Evolutionary conservation across 2,797 vertebrate species (phyloP).

Genomic region (Cetoscarus ocellatus): DNA sequence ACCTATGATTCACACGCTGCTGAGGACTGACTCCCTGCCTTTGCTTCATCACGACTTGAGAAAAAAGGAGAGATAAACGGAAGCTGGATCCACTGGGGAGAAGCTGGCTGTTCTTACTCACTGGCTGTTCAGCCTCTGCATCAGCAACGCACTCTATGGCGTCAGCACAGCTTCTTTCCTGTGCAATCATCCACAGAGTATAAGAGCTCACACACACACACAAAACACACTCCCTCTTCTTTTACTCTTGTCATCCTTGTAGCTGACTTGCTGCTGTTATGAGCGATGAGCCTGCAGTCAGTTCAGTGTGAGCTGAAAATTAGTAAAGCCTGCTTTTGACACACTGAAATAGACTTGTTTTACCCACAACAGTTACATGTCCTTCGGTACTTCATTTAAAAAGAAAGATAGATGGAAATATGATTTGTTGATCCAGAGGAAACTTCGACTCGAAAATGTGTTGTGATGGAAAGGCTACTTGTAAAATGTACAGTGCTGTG

Average conservation of each 20-base stretch:
- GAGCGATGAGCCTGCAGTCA: conserved; percentile 33
- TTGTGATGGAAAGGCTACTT: too few relatives aligned
- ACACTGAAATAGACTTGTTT: conserved; percentile 28
- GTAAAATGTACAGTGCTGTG: too few relatives aligned
- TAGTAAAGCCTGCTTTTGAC: conserved; percentile 23
- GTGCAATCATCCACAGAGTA: conserved; percentile 31
- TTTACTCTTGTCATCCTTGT: conserved; percentile 10
- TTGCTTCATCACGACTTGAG: conserved; percentile 9
- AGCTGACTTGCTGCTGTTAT: conserved; percentile 34
- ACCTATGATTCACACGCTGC: conserved; percentile 46
- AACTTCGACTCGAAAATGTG: too few relatives aligned
- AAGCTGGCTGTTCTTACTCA: conserved; percentile 7
- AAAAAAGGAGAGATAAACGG: conserved; percentile 24
- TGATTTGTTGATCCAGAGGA: too few relatives aligned
- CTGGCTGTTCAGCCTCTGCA: conserved; percentile 34
- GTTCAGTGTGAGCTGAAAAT: conserved; percentile 20
- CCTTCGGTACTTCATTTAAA: conserved; percentile 1
- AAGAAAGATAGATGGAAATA: too few relatives aligned
- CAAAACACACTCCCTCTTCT: not conserved
- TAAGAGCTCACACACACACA: conserved; percentile 9
- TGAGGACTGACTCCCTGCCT: not conserved
- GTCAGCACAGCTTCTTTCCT: conserved; percentile 42
- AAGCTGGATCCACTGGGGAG: conserved; percentile 17
- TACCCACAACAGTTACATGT: conserved; percentile 19
- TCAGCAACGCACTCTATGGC: conserved; percentile 54